Evolutionary conservation across 92 coral and sea anemone genomes (phyloP), one percentile per base, ranked within the genome.

Genomic region (Parazoanthus atlanticus): DNA sequence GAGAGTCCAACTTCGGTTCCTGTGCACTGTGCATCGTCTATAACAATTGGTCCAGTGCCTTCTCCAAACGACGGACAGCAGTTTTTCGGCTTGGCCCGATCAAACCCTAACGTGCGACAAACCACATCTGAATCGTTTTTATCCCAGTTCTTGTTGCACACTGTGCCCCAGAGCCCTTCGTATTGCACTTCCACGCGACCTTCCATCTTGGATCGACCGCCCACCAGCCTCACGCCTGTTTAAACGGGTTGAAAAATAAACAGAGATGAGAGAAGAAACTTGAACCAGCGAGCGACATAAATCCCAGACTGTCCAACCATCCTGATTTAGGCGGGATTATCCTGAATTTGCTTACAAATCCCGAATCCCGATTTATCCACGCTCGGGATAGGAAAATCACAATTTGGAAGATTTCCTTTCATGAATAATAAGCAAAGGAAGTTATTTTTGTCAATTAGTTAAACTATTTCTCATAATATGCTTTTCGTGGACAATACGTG

Each of bases 111-210:
- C 19, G 85, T 81, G 26, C 85, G 71, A 23, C 85, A 81, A 56
- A 81, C 85, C 2, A 81, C 85, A 81, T 81, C 73, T 16, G 85
- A 74, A 36, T 81, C 85, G 23, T 25, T 10, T 26, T 32, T 56
- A 73, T 81, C 74, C 85, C 85, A 81, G 49, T 65, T 81, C 19
- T 58, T 56, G 21, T 25, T 81, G 32, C 85, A 81, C 16, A 56
- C 85, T 61, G 85, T 81, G 28, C 85, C 85, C 85, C 85, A 81
- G 46, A 19, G 54, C n/a, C 85, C 85, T 17, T 81, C 74, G 47
- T 81, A 81, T 25, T 19, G 47, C 17, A 81, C 85, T 36, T 81
- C 85, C 12, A 81, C 43, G 13, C 85, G 85, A 47, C 85, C 85
- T 81, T 81, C 85, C 85, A 56, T 17, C 19, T 61, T 29, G 15